phyloP scores from a whole-genome alignment of 2,888 invertebrate species.

The Phaedon cochleariae region DNA sequence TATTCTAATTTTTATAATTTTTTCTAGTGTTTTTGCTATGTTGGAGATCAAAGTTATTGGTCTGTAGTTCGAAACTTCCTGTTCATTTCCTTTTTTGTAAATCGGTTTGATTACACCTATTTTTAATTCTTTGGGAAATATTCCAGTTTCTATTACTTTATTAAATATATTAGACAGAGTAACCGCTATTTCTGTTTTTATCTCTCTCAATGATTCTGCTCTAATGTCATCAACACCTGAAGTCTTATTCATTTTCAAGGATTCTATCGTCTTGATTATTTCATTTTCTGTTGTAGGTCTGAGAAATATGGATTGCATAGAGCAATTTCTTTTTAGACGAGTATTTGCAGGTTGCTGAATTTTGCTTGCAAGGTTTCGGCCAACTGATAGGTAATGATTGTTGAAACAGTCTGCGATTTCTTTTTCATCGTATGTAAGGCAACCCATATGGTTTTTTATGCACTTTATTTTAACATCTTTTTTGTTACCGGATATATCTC shows the following conservation, averaged over 20 bases:
- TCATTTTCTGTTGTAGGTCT: neutral
- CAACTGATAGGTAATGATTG: slow-evolving; percentile 2
- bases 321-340: neutral
- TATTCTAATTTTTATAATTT: neutral
- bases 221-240: too few species aligned
- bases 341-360: slow-evolving; percentile 5
- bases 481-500: neutral
- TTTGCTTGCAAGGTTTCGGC: neutral
- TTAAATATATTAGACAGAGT: neutral
- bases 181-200: too few species aligned
- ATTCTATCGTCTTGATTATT: neutral
- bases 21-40: neutral
- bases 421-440: neutral
- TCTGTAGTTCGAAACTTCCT: neutral
- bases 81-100: neutral
- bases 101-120: neutral
- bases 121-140: slow-evolving; percentile 7
- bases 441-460: neutral
- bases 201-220: too few species aligned
- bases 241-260: too few species aligned
- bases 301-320: neutral
- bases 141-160: slow-evolving; percentile 4
- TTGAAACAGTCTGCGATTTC: slow-evolving; percentile 6
- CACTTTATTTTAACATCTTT: neutral
- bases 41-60: neutral